These are phyloP conservation scores for Cochlearius cochlearius DNA, from an alignment of 2,113 vertebrate species.

Conservation along the genomic window DNA sequence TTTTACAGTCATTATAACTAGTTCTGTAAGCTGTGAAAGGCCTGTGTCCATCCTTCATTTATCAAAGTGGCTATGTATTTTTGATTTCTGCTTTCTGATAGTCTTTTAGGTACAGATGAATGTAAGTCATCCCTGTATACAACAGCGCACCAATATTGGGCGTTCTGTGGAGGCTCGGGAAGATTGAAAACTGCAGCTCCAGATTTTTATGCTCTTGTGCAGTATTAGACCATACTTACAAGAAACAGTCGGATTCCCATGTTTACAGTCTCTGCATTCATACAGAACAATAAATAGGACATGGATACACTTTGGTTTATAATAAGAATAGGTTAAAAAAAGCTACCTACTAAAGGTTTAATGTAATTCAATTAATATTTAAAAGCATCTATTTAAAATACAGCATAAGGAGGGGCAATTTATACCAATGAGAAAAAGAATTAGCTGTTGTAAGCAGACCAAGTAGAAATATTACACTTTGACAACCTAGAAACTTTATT, in stretches of 20 bases:
- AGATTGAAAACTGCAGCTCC: accelerated
- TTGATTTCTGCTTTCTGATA: not conserved
- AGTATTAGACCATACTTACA: not conserved
- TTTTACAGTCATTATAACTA: not conserved
- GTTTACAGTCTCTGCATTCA: not conserved
- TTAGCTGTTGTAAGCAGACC: not conserved
- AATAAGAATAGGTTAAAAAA: not conserved
- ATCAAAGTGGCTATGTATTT: not conserved
- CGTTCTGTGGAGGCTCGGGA: not conserved
- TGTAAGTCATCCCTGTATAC: not conserved
- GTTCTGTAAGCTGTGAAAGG: not conserved
- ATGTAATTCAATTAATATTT: not conserved
- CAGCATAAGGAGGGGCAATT: not conserved
- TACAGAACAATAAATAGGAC: not conserved
- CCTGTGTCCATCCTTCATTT: not conserved
- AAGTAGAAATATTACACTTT: not conserved
- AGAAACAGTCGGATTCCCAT: not conserved
- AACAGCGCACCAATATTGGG: not conserved
- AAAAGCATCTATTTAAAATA: not conserved
- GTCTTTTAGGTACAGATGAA: not conserved
- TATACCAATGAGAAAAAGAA: not conserved
- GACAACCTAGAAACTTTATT: not conserved
- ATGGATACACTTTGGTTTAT: not conserved
- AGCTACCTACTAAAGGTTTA: not conserved
- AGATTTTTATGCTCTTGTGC: not conserved